Evolutionary conservation across 2,797 vertebrate species (phyloP).

Genomic region (Rhabdophis nuchalis): DNA sequence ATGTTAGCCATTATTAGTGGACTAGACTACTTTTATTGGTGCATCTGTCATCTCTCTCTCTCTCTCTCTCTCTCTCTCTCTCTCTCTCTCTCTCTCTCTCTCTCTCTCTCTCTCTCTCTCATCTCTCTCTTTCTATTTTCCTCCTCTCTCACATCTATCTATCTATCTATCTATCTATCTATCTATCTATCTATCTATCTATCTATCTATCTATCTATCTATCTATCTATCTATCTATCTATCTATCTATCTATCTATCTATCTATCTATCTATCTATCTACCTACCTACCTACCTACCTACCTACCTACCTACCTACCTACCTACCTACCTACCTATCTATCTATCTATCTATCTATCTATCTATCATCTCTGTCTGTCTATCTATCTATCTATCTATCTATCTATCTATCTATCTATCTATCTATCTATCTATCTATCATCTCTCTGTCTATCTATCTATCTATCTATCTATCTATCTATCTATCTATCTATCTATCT

Average conservation of each 20-base stretch:
- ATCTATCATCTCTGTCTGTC: slow-evolving; percentile 3
- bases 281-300: slow-evolving; percentile 25
- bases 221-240: not conserved
- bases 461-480: too few relatives aligned
- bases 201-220: too few relatives aligned
- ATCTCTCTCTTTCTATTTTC: not conserved
- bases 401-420: not conserved
- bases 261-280: not conserved
- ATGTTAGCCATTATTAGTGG: not conserved
- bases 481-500: too few relatives aligned
- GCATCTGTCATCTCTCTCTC: slow-evolving; percentile 33
- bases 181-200: not conserved
- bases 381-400: slow-evolving; percentile 34
- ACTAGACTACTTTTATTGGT: slow-evolving; percentile 61
- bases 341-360: too few relatives aligned
- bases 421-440: not conserved
- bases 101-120: too few relatives aligned
- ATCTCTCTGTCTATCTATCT: not conserved
- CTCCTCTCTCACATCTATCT: not conserved
- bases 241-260: slow-evolving; percentile 30
- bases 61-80: slow-evolving; percentile 5
- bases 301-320: not conserved
- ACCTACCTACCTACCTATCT: too few relatives aligned
- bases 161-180: too few relatives aligned
- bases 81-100: slow-evolving; percentile 36